Conservation (phyloP, 2,113 vertebrate species). For the Pluvianellus socialis region DNA sequence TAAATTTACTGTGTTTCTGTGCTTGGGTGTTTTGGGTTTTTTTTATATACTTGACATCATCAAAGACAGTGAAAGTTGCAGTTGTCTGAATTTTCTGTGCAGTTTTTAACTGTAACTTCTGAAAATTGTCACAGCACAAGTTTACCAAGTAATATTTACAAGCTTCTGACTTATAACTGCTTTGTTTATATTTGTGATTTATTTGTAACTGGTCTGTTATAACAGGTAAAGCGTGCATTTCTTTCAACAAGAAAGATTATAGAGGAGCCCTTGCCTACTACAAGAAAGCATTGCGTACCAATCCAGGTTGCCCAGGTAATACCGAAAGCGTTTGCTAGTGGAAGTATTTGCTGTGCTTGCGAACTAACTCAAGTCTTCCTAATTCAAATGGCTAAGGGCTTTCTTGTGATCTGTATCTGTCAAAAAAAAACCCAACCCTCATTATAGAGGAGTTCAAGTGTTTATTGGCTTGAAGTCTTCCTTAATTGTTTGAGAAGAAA, state of each 20-base stretch:
- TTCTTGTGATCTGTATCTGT: not conserved
- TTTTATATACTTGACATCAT: not conserved
- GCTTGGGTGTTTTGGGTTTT: not conserved
- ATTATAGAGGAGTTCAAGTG: not conserved
- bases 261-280: slow-evolving; percentile 97
- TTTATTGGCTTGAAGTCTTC: not conserved
- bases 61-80: not conserved
- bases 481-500: not conserved
- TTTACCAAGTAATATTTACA: not conserved
- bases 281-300: slow-evolving; percentile 97
- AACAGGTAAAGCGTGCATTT: slow-evolving; percentile 97
- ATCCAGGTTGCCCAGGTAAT: slow-evolving; percentile 96
- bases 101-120: not conserved
- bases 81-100: not conserved
- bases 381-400: not conserved
- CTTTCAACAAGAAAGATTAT: slow-evolving; percentile 99
- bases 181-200: not conserved
- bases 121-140: not conserved
- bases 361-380: not conserved
- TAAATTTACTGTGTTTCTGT: not conserved
- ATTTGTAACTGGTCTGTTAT: not conserved
- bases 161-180: not conserved
- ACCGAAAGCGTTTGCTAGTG: not conserved
- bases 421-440: not conserved
- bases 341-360: not conserved